Evolutionary conservation across 2,888 invertebrate genomes (phyloP), one percentile per base, ranked within the genome.

Genomic region (Sepiola atlantica): DNA sequence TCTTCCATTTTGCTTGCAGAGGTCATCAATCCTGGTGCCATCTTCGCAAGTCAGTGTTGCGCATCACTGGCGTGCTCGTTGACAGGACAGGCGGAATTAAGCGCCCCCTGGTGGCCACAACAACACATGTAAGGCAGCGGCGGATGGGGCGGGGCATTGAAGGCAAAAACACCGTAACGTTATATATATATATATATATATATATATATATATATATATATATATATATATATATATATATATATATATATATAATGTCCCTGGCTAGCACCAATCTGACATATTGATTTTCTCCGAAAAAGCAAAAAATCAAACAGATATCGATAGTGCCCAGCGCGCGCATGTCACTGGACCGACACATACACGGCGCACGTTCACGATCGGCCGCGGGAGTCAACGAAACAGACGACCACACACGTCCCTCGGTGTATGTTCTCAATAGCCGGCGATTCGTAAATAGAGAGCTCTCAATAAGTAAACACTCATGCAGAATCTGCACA

Each of bases 1-100:
- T 57, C 57, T 57, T 77, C 77, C 77, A 77, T 77, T 77, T 77
- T 77, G 77, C 77, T 77, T 77, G 77, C 77, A 77, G 77, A 77
- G 77, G 77, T 77, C 77, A 77, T 77, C 77, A 77, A 77, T 77
- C 77, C 77, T 77, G 77, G 32, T n/a, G 77, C n/a, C 77, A 77
- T 77, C 77, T 77, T 77, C 14, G 77, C n/a, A 14, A 77, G 77
- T 77, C 77, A 77, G 77, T 77, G 77, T 77, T 77, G 77, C 77
- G 77, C 77, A 77, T 77, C n/a, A n/a, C 32, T 77, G 77, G n/a
- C 77, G 32, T n/a, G n/a, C n/a, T 77, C 18, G 32, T n/a, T 77
- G 77, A 18, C 77, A 77, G 77, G 77, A 77, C 77, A 77, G 32
- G 77, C 77, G 77, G 77, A 77, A 77, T 77, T 77, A 77, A 77